Evolutionary conservation across 1,140 invertebrate genomes (phyloP).

Genomic region (Drosophila trapezifrons): DNA sequence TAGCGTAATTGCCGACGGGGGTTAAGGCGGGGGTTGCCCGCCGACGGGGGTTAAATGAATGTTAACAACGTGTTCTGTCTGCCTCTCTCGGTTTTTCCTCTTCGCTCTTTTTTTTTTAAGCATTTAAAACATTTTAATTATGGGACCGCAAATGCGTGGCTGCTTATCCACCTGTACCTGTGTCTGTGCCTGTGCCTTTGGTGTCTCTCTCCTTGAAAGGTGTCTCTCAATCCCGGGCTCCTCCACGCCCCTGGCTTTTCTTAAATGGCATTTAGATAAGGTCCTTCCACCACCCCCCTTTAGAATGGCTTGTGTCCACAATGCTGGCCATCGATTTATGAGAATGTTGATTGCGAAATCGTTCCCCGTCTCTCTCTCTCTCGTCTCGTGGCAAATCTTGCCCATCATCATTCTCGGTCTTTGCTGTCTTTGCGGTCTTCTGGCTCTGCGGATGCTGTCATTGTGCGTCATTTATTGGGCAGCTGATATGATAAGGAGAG

Average conservation of each 20-base stretch:
- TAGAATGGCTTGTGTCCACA: conserved; percentile 44
- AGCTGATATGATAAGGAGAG: conserved; percentile 69
- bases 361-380: conserved; percentile 2
- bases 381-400: conserved; percentile 19
- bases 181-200: neutral
- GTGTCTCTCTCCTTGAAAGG: conserved; percentile 9
- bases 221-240: conserved; percentile 11
- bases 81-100: neutral
- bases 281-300: conserved; percentile 19
- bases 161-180: conserved; percentile 39
- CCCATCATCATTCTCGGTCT: conserved; percentile 29
- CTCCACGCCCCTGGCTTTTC: conserved; percentile 22
- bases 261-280: conserved; percentile 82
- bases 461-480: conserved; percentile 71
- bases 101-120: neutral
- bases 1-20: conserved; percentile 74
- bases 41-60: conserved; percentile 70
- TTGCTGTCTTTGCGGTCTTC: conserved; percentile 4
- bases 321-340: conserved; percentile 65
- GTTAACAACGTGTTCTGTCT: conserved; percentile 75
- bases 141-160: conserved; percentile 64
- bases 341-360: conserved; percentile 54
- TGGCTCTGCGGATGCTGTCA: conserved; percentile 19
- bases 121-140: conserved; percentile 81
- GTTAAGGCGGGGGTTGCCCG: conserved; percentile 19